These are phyloP conservation scores for Philaenus spumarius DNA, from an alignment of 1,140 invertebrate species.

Conservation along the genomic window DNA sequence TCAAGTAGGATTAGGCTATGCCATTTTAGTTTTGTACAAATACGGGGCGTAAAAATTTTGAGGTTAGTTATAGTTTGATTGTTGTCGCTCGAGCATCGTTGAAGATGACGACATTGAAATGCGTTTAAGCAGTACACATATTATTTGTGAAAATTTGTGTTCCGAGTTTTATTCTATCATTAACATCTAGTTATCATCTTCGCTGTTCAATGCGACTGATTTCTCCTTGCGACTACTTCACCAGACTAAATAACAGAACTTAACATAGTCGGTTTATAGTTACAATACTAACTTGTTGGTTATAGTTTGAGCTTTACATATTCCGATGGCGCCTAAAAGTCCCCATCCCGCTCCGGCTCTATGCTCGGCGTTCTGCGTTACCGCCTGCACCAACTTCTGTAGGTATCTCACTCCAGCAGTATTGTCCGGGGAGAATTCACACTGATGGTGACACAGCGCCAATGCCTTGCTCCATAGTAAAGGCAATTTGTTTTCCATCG, in stretches of 20 bases:
- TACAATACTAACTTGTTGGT: constrained; percentile 44
- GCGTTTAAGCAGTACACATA: no score
- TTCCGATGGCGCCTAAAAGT: constrained; percentile 55
- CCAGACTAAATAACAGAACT: background rate
- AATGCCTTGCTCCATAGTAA: constrained; percentile 52
- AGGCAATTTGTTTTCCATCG: constrained; percentile 51
- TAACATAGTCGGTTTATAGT: background rate
- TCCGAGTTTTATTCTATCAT: background rate
- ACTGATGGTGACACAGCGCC: constrained; percentile 44
- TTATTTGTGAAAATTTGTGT: background rate
- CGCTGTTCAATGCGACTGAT: background rate
- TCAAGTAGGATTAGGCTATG: no score
- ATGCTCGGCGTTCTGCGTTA: constrained; percentile 50
- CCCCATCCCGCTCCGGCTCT: constrained; percentile 47
- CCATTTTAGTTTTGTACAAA: no score
- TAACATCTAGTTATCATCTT: background rate
- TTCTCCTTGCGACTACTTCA: background rate
- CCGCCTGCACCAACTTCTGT: constrained; percentile 42
- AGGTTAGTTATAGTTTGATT: no score
- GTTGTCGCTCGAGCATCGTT: no score
- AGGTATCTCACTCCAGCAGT: constrained; percentile 40
- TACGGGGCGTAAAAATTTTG: background rate
- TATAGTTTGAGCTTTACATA: constrained; percentile 51
- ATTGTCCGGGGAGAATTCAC: constrained; percentile 42
- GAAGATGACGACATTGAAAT: no score